Evolutionary conservation across 2,797 vertebrate species (phyloP), one percentile per base, ranked within the genome.

Genomic region (Dipus sagitta): DNA sequence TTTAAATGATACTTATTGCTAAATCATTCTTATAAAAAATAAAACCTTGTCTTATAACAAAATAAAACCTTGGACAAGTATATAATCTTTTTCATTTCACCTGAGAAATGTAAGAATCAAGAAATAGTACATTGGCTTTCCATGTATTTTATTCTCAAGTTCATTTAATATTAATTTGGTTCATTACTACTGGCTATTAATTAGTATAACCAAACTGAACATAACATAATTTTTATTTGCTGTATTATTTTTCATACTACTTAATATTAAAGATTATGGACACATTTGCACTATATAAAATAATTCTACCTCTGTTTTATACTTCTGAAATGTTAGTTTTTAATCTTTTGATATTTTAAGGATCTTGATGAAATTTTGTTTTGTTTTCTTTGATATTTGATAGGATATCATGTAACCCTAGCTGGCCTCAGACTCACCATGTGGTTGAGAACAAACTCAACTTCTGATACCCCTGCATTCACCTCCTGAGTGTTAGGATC

Each of bases 341-440:
- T 87, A 62, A 93, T 81, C 9, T 86, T 88, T 88, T 89, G 52
- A 14, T 81, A 83, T 93, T 95, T 95, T 90, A 92, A 91, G 86
- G 58, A 65, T 86, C 85, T 38, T 92, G 5, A 65, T 24, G 38
- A 38, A 38, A 38, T 38, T 38, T 38, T 38, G 3, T 38, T 38
- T 38, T 38, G 38, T 38, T 38, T 38, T 38, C 38, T 38, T 38
- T 38, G 38, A 6, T 38, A 38, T 38, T 38, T 38, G 38, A 38
- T 38, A 38, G 38, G 38, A 38, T 38, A 38, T 38, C 38, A 38
- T 6, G 6, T 38, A 38, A 38, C 38, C 38, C 38, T 38, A 38
- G 38, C 38, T 38, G 38, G 38, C 38, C 38, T 38, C 38, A 38
- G 38, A 38, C 38, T 38, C 38, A 38, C 38, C 38, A 38, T 38